A percentile compares a stretch with the other conserved stretches of the same genome.
These are phyloP conservation scores for Sapajus apella DNA, from an alignment of 2,113 vertebrate genomes.

Conservation along the genomic window DNA sequence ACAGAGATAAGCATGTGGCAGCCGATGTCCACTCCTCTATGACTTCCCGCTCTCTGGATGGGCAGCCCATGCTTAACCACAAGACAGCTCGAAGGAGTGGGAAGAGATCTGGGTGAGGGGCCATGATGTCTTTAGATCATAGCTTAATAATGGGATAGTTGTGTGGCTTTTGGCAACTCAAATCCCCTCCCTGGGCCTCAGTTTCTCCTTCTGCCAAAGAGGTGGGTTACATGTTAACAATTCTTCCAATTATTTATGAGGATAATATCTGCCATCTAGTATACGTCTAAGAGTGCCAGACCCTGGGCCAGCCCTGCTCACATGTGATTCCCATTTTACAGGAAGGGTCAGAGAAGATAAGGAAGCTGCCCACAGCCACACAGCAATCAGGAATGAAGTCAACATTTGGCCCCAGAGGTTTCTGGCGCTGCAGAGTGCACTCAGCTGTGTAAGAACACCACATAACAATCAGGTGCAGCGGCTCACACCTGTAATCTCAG, in stretches of 20 bases:
- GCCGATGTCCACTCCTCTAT: background rate
- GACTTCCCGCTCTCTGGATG: background rate
- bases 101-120: background rate
- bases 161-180: background rate
- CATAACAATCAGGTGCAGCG: too few relatives aligned
- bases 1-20: background rate
- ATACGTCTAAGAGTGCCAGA: background rate
- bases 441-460: background rate
- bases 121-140: background rate
- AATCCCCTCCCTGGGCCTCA: background rate
- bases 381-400: background rate
- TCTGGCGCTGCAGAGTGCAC: accelerated
- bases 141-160: background rate
- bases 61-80: background rate
- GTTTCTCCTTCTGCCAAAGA: background rate
- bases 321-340: background rate
- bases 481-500: too few relatives aligned
- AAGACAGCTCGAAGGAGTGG: background rate
- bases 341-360: background rate
- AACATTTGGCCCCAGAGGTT: background rate
- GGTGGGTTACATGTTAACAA: background rate
- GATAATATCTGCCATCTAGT: background rate
- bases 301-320: background rate
- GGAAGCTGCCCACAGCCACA: background rate
- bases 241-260: background rate